Conservation (phyloP, 2,888 invertebrate genomes). For the Synanthedon myopaeformis region DNA sequence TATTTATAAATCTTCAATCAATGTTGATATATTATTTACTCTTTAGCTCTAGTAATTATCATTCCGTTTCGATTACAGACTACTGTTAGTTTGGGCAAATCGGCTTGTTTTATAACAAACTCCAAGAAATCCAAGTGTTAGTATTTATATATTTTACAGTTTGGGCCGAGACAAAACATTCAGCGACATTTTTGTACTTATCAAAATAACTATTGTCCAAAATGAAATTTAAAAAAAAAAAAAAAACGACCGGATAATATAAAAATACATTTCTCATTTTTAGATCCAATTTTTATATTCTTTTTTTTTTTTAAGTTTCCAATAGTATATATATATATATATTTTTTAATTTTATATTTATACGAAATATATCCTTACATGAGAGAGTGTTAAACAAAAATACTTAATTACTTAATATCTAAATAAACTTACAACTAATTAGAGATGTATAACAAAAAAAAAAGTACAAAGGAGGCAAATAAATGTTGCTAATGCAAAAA, state of each 20-base stretch:
- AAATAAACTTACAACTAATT: constrained; percentile 9
- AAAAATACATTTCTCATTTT: constrained; percentile 60
- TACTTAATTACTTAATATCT: constrained; percentile 4
- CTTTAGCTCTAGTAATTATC: constrained; percentile 63
- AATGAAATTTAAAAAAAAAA: constrained; percentile 38
- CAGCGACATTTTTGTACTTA: constrained; percentile 62
- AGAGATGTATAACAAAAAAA: constrained; percentile 10
- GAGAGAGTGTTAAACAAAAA: constrained; percentile 10
- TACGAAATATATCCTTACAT: constrained; percentile 25
- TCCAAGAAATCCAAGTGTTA: constrained; percentile 2
- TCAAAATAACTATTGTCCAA: constrained; percentile 34
- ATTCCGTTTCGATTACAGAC: constrained; percentile 48
- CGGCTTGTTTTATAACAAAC: constrained; percentile 31
- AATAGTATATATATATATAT: too few species aligned
- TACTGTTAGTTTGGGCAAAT: constrained; percentile 35
- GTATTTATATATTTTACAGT: constrained; percentile 16
- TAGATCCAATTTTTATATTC: constrained; percentile 38
- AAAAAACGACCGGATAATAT: constrained; percentile 35
- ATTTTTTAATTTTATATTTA: constrained; percentile 13
- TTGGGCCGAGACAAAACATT: constrained; percentile 45
- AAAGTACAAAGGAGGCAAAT: constrained; percentile 28
- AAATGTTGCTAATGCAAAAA: neutral
- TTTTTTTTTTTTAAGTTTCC: constrained; percentile 4
- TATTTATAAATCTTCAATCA: constrained; percentile 70
- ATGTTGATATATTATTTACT: constrained; percentile 68